phyloP scores from a whole-genome alignment of 2,888 invertebrate genomes.

The Sycophila texana region DNA sequence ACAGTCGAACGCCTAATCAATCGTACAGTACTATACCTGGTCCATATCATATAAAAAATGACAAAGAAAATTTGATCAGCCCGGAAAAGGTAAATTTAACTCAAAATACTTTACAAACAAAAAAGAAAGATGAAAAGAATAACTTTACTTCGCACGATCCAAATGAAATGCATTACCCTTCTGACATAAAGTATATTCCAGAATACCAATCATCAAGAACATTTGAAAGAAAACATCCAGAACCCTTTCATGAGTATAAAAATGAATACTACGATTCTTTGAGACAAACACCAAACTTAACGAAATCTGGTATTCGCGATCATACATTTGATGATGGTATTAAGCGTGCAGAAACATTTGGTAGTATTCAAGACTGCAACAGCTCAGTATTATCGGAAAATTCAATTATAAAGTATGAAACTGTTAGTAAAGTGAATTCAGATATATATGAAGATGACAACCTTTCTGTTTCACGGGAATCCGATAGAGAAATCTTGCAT shows the following conservation, averaged over 20 bases:
- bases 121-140: conserved; percentile 49
- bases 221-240: not conserved
- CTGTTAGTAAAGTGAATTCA: not conserved
- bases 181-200: not conserved
- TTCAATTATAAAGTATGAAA: not conserved
- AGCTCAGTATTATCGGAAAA: not conserved
- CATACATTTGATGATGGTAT: not conserved
- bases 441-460: not conserved
- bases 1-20: conserved; percentile 58
- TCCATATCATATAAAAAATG: conserved; percentile 64
- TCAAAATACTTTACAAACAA: conserved; percentile 69
- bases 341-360: not conserved
- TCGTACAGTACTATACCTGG: conserved; percentile 63
- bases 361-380: conserved; percentile 1
- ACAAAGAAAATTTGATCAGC: conserved; percentile 67
- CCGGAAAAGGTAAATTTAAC: conserved; percentile 72
- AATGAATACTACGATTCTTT: conserved; percentile 17
- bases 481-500: not conserved
- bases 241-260: not conserved
- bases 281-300: not conserved
- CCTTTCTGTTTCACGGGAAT: not conserved
- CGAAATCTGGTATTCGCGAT: not conserved
- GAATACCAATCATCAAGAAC: not conserved
- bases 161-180: not conserved
- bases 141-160: not conserved